These are phyloP conservation scores for Drosophila sproati DNA, from an alignment of 1,140 invertebrate species.

Conservation along the genomic window DNA sequence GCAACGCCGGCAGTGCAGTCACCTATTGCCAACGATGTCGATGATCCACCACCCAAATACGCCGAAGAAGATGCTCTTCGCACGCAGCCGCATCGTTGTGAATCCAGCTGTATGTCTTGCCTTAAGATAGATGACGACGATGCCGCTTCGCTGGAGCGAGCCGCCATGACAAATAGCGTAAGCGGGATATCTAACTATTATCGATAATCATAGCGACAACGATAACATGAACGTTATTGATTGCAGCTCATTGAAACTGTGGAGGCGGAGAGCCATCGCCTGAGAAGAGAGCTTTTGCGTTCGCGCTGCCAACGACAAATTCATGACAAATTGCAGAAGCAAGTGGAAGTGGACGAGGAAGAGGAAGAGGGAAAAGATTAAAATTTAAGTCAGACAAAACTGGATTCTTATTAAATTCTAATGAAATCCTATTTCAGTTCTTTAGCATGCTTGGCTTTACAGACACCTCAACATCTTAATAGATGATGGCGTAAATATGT, in stretches of 20 bases:
- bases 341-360: conserved; percentile 21
- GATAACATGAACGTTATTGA: not conserved
- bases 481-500: not conserved
- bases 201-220: not conserved
- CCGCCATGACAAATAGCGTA: conserved; percentile 70
- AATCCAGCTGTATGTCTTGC: conserved; percentile 37
- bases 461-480: no score
- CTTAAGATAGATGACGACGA: conserved; percentile 58
- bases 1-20: not conserved
- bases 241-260: conserved; percentile 63
- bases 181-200: conserved; percentile 20
- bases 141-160: conserved; percentile 61
- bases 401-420: no score
- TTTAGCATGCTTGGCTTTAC: no score
- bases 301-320: conserved; percentile 63
- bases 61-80: conserved; percentile 7
- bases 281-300: conserved; percentile 69
- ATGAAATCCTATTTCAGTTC: no score
- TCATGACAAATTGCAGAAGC: conserved; percentile 52
- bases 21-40: conserved; percentile 2
- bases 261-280: conserved; percentile 62
- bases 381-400: not conserved
- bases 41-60: conserved; percentile 67
- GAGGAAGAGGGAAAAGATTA: not conserved
- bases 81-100: conserved; percentile 19